phyloP scores from a whole-genome alignment of 2,797 vertebrate genomes.

The Epinephelus malabaricus region DNA sequence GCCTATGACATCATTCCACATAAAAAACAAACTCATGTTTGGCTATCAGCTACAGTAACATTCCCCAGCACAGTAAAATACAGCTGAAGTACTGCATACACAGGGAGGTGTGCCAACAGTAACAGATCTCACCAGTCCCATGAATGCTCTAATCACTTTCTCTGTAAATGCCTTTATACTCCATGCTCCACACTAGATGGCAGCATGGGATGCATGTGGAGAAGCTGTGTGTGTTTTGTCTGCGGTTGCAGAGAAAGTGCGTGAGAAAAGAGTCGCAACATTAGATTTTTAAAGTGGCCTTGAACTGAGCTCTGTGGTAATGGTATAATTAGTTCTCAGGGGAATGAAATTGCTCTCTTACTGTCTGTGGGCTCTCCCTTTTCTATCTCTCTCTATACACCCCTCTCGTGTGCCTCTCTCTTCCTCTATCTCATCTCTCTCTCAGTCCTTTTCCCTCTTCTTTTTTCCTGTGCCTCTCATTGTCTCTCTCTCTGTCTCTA shows the following conservation, averaged over 20 bases:
- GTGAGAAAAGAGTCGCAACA: slow-evolving; percentile 14
- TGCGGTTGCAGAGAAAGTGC: slow-evolving; percentile 4
- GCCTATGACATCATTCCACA: no score
- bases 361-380: slow-evolving; percentile 19
- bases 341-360: slow-evolving; percentile 35
- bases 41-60: no score
- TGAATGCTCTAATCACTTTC: not conserved
- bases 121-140: not conserved
- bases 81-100: no score
- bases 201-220: slow-evolving; percentile 3
- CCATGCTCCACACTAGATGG: slow-evolving; percentile 3
- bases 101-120: not conserved
- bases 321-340: slow-evolving; percentile 64
- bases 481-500: not conserved
- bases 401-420: not conserved
- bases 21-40: no score
- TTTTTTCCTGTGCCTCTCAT: no score
- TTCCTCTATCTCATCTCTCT: not conserved
- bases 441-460: not conserved
- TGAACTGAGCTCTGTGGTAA: slow-evolving; percentile 47
- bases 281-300: slow-evolving; percentile 36
- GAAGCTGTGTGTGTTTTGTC: slow-evolving; percentile 24
- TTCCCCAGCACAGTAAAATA: no score
- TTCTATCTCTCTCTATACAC: slow-evolving; percentile 3
- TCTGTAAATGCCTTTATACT: not conserved